Evolutionary conservation across 2,888 invertebrate species (phyloP).

Genomic region (Ophraella communa): DNA sequence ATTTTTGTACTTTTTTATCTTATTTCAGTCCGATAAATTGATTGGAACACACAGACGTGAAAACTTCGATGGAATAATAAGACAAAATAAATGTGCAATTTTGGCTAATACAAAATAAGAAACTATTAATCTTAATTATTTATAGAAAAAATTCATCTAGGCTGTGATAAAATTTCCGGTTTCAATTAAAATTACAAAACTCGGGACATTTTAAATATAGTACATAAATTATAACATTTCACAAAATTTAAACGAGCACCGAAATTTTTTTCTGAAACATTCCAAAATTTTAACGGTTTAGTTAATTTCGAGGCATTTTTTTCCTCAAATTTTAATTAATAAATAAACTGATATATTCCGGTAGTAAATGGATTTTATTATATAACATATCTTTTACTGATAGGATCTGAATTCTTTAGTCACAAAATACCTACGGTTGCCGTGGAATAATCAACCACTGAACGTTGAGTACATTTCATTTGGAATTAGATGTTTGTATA

Average conservation of each 20-base stretch:
- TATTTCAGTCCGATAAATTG: background rate
- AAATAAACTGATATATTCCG: conserved; percentile 19
- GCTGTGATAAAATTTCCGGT: no score
- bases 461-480: background rate
- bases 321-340: conserved; percentile 9
- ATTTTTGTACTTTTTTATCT: conserved; percentile 3
- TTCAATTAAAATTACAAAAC: no score
- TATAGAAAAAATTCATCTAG: no score
- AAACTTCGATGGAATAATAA: no score
- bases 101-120: no score
- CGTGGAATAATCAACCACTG: background rate
- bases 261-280: no score
- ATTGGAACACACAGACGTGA: background rate
- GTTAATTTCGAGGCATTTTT: conserved; percentile 3
- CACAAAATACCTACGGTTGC: conserved; percentile 14
- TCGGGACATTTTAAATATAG: no score
- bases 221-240: no score
- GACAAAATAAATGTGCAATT: no score
- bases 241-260: no score
- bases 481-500: background rate
- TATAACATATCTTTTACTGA: conserved; percentile 18
- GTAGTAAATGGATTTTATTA: conserved; percentile 22
- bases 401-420: conserved; percentile 17
- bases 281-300: conserved; percentile 18
- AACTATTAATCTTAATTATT: no score